A percentile compares a stretch with the other conserved stretches of the same genome.
Conservation (phyloP, 2,113 vertebrate species). For the human (Homo sapiens) region DNA sequence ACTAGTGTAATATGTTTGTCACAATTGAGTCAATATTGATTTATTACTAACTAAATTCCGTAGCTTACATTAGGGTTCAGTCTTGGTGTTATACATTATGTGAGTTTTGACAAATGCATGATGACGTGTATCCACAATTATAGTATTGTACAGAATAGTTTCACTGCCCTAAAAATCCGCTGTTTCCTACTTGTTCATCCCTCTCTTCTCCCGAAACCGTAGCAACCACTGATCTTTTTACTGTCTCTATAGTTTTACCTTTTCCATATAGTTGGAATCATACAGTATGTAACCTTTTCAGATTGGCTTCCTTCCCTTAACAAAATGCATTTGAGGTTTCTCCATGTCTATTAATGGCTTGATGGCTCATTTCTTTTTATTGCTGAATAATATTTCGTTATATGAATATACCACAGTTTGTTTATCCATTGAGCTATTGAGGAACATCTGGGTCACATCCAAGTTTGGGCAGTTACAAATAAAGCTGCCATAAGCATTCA, state of each 20-base stretch:
- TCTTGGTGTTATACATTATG: background rate
- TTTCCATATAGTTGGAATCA: background rate
- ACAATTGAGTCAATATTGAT: background rate
- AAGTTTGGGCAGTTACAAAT: background rate
- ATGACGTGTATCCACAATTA: background rate
- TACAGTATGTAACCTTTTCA: background rate
- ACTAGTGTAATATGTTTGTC: background rate
- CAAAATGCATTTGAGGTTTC: background rate
- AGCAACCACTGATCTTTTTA: background rate
- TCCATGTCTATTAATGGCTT: background rate
- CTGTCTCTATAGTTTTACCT: background rate
- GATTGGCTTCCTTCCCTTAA: background rate
- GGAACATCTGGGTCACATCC: background rate
- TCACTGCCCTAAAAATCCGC: background rate
- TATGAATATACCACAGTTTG: background rate
- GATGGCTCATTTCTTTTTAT: background rate
- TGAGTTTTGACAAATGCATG: background rate
- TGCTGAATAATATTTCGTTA: background rate
- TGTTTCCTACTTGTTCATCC: background rate
- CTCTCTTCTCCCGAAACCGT: background rate
- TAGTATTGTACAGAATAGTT: background rate
- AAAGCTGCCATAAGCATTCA: background rate
- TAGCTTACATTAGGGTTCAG: background rate
- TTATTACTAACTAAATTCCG: background rate
- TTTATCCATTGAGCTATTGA: background rate